Evolutionary conservation across 2,797 vertebrate genomes (phyloP), one percentile per base, ranked within the genome.

Genomic region (Cottoperca gobio): DNA sequence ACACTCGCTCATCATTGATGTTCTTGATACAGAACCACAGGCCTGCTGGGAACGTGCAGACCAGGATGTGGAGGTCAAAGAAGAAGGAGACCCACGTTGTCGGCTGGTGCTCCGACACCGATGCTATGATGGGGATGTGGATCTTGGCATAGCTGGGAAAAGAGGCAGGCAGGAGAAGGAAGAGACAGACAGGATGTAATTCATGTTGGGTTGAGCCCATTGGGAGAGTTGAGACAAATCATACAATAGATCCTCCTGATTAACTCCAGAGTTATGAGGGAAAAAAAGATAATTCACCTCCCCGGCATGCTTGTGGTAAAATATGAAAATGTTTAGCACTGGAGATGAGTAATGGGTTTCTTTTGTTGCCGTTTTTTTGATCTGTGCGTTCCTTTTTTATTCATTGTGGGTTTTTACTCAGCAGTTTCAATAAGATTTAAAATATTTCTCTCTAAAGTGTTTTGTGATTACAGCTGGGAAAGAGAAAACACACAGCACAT

Each of bases 21-120:
- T 98, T 98, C 95, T 97, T 99, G 95, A 99, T 99, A 93, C 98
- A 99, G 96, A 99, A 99, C 98, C 98, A 99, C 57, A 99, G 97
- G 81, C 98, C 98, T 64, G 98, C 98, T 81, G 98, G 98, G 93
- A 99, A 99, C 68, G 97, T 99, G 95, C 97, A 99, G 77, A 99
- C 97, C 91, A 99, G 94, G 95, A 99, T 99, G 95, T 99, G 98
- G 55, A 99, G 97, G 94, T 99, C 98, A 88, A 99, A 99, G 95
- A 99, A 99, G 95, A 99, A 99, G 84, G 98, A 99, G 78, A 99
- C 98, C 98, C 98, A 99, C 45, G 98, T 99, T 53, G 97, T 99
- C 75, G 97, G 98, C 84, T 99, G 98, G 95, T 99, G 98, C 90
- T 99, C 98, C 39, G 98, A 99, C 84, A 99, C 97, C 0, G 98